These are phyloP conservation scores for Drosophila albomicans DNA, from an alignment of 1,140 invertebrate genomes.

Conservation along the genomic window DNA sequence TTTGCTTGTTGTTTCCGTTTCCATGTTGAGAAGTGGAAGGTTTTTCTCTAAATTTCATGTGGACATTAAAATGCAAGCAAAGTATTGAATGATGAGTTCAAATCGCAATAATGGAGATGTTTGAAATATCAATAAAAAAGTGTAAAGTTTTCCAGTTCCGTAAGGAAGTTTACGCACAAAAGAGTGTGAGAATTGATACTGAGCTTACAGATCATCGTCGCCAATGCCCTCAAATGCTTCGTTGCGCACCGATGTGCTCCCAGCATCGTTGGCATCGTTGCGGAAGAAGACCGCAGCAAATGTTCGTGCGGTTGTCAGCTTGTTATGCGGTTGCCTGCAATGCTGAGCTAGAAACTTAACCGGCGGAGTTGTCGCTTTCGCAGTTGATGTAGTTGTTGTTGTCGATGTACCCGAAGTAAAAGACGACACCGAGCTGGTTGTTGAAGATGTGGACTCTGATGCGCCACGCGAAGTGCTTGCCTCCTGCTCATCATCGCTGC, in stretches of 20 bases:
- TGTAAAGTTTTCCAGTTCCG: constrained; percentile 4
- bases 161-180: constrained; percentile 15
- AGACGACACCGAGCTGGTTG: constrained; percentile 72
- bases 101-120: not conserved
- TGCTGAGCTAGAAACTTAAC: constrained; percentile 83
- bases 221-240: constrained; percentile 96
- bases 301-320: constrained; percentile 83
- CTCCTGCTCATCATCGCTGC: constrained; percentile 72
- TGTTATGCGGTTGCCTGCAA: constrained; percentile 83
- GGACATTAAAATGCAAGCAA: no score
- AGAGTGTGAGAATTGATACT: not conserved
- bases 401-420: constrained; percentile 60
- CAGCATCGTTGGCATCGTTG: constrained; percentile 84
- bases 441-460: constrained; percentile 54
- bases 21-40: no score
- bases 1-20: no score
- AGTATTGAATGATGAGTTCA: no score
- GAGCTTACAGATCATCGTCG: constrained; percentile 91
- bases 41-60: no score
- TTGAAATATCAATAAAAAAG: constrained; percentile 2
- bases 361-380: constrained; percentile 75
- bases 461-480: constrained; percentile 56
- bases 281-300: constrained; percentile 87
- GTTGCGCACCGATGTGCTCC: constrained; percentile 87
- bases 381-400: constrained; percentile 61